phyloP scores from a whole-genome alignment of 2,797 vertebrate genomes.

The Sylvilagus floridanus region DNA sequence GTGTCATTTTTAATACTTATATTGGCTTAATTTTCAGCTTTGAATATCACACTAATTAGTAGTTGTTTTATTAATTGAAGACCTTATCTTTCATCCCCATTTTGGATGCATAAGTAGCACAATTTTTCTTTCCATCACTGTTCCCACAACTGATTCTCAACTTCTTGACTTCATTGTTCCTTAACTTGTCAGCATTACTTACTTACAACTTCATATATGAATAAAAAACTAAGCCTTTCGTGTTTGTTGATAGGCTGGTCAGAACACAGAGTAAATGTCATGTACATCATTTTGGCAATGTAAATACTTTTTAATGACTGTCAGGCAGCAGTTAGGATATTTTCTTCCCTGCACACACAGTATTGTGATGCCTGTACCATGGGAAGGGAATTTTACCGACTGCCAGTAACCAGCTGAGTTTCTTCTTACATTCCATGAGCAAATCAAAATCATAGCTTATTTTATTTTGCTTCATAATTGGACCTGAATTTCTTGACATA shows the following conservation, averaged over 20 bases:
- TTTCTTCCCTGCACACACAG: neutral
- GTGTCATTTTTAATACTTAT: neutral
- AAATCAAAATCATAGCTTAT: neutral
- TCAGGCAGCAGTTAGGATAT: neutral
- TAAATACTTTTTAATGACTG: constrained; percentile 28
- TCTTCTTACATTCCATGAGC: neutral
- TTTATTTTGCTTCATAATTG: neutral
- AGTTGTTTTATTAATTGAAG: constrained; percentile 9
- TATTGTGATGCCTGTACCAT: neutral
- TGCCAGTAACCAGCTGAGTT: neutral
- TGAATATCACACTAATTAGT: neutral
- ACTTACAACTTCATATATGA: constrained; percentile 37
- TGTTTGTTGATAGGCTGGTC: neutral
- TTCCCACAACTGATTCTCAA: neutral
- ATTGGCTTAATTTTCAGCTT: constrained; percentile 38
- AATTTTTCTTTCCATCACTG: neutral
- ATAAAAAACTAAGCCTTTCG: constrained; percentile 6
- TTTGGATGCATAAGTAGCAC: neutral
- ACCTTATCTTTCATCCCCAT: neutral
- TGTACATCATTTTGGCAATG: neutral
- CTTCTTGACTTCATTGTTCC: neutral
- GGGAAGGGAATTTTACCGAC: constrained; percentile 49
- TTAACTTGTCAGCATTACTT: neutral
- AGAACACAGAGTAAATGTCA: constrained; percentile 18
- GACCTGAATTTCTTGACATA: constrained; percentile 21